phyloP scores from a whole-genome alignment of 2,888 invertebrate genomes.

The Lacanobia oleracea region DNA sequence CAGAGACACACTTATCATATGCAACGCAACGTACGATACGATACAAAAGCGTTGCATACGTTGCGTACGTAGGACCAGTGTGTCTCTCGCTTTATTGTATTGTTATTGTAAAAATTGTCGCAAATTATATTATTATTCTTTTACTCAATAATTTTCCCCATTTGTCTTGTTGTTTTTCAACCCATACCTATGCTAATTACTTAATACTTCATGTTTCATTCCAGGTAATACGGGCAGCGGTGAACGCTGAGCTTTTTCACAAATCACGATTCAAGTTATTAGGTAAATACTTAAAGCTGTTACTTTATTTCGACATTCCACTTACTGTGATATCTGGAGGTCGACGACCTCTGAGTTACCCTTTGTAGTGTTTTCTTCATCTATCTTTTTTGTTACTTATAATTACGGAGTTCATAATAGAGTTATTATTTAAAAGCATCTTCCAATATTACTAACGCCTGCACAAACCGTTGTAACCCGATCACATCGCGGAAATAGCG shows the following conservation, averaged over 20 bases:
- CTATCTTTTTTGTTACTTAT: no score
- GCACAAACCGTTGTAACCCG: background rate
- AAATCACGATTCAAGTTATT: background rate
- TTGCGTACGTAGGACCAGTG: no score
- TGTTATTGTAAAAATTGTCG: background rate
- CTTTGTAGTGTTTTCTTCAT: no score
- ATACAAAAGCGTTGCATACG: no score
- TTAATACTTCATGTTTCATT: background rate
- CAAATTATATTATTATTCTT: background rate
- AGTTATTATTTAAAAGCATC: background rate
- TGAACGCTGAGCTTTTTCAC: background rate
- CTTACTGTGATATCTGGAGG: no score
- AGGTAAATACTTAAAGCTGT: background rate
- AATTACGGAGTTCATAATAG: no score
- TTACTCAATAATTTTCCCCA: background rate
- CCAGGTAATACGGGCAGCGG: background rate
- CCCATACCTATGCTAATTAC: background rate
- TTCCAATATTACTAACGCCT: background rate
- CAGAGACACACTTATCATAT: no score
- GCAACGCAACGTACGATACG: no score
- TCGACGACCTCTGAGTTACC: no score
- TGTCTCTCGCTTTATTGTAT: no score
- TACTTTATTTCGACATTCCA: no score
- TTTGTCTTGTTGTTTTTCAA: background rate
- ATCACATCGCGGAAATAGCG: conserved; percentile 7